phyloP scores from a whole-genome alignment of 2,113 vertebrate genomes.

The Pygoscelis antarcticus region DNA sequence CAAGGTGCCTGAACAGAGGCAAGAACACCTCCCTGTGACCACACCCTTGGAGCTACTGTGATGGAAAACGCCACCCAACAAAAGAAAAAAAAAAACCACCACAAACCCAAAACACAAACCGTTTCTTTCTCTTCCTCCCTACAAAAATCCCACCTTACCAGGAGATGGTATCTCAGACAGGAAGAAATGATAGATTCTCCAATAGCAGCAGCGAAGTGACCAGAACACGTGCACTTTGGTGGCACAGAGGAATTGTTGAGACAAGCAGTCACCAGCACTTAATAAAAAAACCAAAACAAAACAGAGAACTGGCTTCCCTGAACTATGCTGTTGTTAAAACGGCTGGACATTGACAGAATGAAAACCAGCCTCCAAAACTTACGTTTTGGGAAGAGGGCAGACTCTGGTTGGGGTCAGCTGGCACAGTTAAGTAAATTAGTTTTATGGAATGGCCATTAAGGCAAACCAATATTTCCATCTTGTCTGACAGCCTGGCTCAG shows the following conservation, averaged over 20 bases:
- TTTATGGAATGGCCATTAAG: neutral
- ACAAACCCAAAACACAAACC: no score
- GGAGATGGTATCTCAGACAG: neutral
- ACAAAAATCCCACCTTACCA: neutral
- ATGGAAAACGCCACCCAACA: neutral
- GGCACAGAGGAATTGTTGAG: neutral
- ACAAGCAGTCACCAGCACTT: fast-evolving
- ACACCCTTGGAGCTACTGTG: neutral
- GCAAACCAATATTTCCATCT: neutral
- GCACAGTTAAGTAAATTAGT: neutral
- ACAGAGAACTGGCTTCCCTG: neutral
- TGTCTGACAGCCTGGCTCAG: neutral
- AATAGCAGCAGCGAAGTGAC: neutral
- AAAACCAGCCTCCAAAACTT: neutral
- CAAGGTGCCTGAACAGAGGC: neutral
- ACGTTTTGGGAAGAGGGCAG: neutral
- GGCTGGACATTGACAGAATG: neutral
- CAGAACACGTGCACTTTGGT: fast-evolving
- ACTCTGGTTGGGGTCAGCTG: neutral
- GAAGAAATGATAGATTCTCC: neutral
- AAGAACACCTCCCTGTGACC: neutral
- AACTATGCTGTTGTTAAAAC: neutral
- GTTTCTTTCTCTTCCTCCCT: neutral
- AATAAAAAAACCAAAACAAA: neutral
- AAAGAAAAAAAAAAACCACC: no score